Percentiles rank a stretch among this genome's conserved stretches.
phyloP scores from a whole-genome alignment of 92 coral and sea anemone genomes.

The Diadumene lineata region DNA sequence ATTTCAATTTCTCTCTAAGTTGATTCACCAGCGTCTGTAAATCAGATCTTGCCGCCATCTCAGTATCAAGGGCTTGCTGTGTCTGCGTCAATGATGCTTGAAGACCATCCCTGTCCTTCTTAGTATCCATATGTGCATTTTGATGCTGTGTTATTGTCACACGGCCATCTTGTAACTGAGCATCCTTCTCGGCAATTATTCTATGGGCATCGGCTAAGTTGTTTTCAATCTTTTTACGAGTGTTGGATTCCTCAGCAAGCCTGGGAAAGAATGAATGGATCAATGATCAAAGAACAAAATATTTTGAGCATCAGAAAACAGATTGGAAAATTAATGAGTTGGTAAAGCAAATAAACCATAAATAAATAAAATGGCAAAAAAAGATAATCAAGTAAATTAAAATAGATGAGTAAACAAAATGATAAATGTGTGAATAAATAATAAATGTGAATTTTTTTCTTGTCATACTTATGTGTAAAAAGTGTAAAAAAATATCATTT shows the following conservation, averaged over 20 bases:
- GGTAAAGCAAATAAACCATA: no score
- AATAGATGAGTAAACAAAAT: not conserved
- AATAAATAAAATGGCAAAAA: no score
- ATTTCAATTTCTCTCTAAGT: constrained; percentile 81
- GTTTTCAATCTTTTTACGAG: constrained; percentile 86
- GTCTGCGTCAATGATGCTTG: constrained; percentile 79
- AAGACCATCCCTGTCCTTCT: constrained; percentile 80
- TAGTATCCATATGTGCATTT: constrained; percentile 93
- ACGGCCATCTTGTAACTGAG: constrained; percentile 85
- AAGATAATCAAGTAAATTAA: no score
- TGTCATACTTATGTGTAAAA: no score
- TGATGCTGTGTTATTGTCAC: constrained; percentile 93
- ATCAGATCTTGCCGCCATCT: constrained; percentile 78
- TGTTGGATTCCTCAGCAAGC: constrained; percentile 68
- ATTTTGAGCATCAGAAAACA: not conserved
- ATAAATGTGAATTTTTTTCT: no score
- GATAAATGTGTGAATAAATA: not conserved
- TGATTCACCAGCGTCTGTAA: constrained; percentile 79
- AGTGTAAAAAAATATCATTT: no score
- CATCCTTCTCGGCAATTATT: constrained; percentile 89
- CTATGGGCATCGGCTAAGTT: constrained; percentile 94
- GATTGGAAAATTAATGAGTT: not conserved
- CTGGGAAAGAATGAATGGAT: constrained; percentile 30
- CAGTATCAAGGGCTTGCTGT: constrained; percentile 87
- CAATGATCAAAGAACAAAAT: not conserved